Evolutionary conservation across 2,113 vertebrate genomes (phyloP).

Genomic region (Phaethon lepturus): DNA sequence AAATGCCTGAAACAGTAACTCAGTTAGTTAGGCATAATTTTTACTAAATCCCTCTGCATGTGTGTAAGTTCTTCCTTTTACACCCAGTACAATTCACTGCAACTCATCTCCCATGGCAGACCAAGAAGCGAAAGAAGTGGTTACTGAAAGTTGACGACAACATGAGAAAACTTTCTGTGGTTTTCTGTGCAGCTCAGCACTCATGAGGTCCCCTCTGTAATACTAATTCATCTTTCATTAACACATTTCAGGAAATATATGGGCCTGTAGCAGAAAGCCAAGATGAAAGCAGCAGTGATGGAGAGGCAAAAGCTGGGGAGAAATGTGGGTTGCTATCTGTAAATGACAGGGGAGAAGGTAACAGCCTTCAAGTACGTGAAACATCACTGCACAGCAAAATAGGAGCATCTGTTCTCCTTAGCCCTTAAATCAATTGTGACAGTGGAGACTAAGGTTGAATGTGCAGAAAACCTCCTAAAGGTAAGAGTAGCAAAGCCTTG

Average conservation of each 20-base stretch:
- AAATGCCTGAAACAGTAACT: not conserved
- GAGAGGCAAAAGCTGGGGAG: not conserved
- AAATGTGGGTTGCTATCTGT: not conserved
- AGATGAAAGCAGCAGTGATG: rapidly evolving
- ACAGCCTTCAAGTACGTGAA: not conserved
- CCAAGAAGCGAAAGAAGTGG: not conserved
- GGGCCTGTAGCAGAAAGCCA: not conserved
- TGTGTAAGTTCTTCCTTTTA: not conserved
- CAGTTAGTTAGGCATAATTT: not conserved
- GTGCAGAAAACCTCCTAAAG: not conserved
- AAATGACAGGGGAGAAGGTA: not conserved
- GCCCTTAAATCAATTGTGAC: not conserved
- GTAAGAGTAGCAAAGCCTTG: not conserved
- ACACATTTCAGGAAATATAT: not conserved
- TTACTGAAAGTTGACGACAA: not conserved
- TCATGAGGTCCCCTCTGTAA: not conserved
- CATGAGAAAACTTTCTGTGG: not conserved
- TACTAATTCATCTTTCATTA: not conserved
- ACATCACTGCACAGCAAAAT: not conserved
- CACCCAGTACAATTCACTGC: not conserved
- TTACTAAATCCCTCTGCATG: not conserved
- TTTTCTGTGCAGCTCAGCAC: not conserved
- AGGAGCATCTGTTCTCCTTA: not conserved
- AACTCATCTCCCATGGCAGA: not conserved
- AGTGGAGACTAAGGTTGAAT: not conserved